Conservation (phyloP, 2,113 vertebrate species). For the Cettia cetti region DNA sequence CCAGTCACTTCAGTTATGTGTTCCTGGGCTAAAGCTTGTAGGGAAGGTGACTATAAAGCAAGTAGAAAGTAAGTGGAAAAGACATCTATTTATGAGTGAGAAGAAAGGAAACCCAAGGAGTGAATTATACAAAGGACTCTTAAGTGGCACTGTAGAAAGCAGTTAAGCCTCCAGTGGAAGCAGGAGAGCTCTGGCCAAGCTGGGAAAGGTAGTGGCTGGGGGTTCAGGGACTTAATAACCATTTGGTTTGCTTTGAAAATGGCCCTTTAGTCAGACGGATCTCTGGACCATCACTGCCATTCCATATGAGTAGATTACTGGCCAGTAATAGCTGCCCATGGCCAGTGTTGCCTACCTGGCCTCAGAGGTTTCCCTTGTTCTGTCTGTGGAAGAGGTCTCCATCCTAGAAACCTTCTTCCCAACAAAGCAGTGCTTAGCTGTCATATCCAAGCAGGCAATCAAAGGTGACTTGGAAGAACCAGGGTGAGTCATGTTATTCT, state of each 20-base stretch:
- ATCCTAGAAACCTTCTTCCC: neutral
- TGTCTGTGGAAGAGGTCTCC: neutral
- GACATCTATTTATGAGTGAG: neutral
- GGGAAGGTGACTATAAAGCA: neutral
- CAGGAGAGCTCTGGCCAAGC: neutral
- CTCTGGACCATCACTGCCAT: neutral
- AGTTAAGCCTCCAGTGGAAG: neutral
- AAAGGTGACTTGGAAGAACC: neutral
- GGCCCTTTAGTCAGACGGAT: neutral
- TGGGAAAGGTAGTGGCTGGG: neutral
- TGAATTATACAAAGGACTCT: neutral
- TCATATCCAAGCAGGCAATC: neutral
- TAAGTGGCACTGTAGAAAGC: neutral
- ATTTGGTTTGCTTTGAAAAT: neutral
- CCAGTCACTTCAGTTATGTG: neutral
- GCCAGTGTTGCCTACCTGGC: neutral
- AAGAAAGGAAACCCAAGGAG: neutral
- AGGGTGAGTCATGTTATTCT: neutral
- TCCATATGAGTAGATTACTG: neutral
- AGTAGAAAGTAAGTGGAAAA: neutral
- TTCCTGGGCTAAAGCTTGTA: neutral
- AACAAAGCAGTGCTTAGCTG: neutral
- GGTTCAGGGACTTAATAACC: neutral
- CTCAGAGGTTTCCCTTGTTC: neutral
- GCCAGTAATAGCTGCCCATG: neutral